Conservation (phyloP, 2,113 vertebrate genomes). For the Hipposideros armiger region DNA sequence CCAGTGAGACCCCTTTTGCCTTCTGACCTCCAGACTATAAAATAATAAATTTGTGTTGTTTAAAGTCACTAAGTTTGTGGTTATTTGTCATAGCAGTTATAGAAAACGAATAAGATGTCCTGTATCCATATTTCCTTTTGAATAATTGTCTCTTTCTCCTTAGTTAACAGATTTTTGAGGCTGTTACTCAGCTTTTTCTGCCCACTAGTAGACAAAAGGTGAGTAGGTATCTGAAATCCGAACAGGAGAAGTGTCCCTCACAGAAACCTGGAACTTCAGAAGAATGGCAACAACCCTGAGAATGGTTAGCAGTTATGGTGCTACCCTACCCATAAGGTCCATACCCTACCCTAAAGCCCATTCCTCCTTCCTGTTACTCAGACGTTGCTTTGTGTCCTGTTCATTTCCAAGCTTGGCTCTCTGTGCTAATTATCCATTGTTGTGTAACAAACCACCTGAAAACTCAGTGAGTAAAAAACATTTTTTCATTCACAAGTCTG, state of each 20-base stretch:
- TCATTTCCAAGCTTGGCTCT: neutral
- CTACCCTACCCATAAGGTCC: neutral
- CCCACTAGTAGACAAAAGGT: neutral
- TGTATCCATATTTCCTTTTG: neutral
- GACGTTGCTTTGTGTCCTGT: neutral
- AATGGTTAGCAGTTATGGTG: neutral
- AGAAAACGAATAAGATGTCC: neutral
- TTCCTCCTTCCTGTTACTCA: neutral
- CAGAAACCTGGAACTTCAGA: neutral
- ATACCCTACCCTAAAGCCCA: neutral
- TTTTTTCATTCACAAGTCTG: neutral
- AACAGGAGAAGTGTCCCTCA: neutral
- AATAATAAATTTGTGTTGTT: neutral
- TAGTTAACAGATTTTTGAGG: neutral
- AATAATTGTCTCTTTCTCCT: neutral
- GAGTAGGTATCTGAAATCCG: neutral
- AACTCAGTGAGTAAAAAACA: neutral
- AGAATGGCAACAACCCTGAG: neutral
- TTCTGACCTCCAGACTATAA: neutral
- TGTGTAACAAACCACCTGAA: neutral
- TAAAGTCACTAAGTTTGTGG: neutral
- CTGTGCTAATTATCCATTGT: neutral
- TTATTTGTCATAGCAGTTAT: neutral
- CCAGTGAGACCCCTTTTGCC: neutral
- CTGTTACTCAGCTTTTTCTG: neutral